Conservation (phyloP, 2,797 vertebrate genomes). For the Enteromius unitaeniatus region DNA sequence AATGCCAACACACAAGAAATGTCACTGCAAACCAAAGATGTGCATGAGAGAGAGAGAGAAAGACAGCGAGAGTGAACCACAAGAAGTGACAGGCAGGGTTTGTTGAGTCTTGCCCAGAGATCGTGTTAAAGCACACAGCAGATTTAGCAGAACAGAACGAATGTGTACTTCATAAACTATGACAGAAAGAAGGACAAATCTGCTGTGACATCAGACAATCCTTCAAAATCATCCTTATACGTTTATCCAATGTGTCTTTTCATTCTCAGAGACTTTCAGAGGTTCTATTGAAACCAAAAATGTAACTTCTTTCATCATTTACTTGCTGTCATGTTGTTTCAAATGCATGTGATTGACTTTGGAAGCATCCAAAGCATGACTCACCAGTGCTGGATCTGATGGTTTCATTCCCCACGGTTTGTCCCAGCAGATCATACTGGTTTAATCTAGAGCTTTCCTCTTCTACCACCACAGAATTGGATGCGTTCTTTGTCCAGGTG, state of each 20-base stretch:
- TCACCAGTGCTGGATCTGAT: constrained; percentile 97
- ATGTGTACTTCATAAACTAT: background rate
- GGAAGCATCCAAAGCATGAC: constrained; percentile 57
- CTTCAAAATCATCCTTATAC: background rate
- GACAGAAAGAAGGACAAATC: background rate
- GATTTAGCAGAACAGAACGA: constrained; percentile 19
- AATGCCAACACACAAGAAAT: constrained; percentile 46
- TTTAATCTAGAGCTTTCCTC: constrained; percentile 95
- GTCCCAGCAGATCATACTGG: constrained; percentile 95
- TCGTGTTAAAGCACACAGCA: constrained; percentile 25
- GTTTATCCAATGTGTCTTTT: background rate
- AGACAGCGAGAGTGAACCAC: constrained; percentile 19
- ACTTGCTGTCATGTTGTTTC: background rate
- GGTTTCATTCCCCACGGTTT: constrained; percentile 94
- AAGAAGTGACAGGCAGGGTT: constrained; percentile 20
- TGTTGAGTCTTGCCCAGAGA: constrained; percentile 38
- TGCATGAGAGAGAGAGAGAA: background rate
- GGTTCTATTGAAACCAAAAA: background rate
- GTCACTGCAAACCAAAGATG: constrained; percentile 34
- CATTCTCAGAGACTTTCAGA: background rate
- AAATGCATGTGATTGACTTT: background rate
- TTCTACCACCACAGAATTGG: constrained; percentile 95
- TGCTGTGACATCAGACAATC: background rate
- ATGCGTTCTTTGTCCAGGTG: constrained; percentile 93
- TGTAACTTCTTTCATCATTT: background rate